Base-by-base conservation (phyloP, 2,888 invertebrate species). In the Stenolophus ochropezus region DNA sequence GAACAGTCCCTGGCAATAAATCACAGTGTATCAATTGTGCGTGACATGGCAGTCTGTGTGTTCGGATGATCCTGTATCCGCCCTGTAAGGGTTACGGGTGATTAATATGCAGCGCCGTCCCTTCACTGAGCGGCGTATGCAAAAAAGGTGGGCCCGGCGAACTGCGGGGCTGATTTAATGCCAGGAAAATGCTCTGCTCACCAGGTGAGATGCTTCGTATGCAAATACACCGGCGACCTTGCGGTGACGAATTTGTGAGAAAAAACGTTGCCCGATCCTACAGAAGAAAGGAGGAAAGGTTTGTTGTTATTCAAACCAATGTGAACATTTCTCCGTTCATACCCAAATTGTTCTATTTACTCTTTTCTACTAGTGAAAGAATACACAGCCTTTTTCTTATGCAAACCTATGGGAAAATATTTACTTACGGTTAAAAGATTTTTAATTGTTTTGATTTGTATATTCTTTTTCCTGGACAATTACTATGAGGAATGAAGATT, bases 11-110 rank as follows among this genome's bases (percentile, higher is more conserved):
- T 42, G 1, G 8, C 33, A 42, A 42, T 42, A 42, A 42, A 42
- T 42, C 33, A 42, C 33, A 1, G 33, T 42, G 33, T 42, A 61
- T 61, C 61, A 61, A 61, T 61, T 61, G 61, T 61, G 61, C 23
- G 61, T n/a, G 61, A 25, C 61, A 61, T 56, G 23, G 23, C 65
- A 27, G 16, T 69, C 65, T 42, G 33, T 42, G 33, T 42, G 65
- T 42, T 56, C 65, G 65, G 65, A 69, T 69, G 65, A 69, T 69
- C 65, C 65, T 69, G 65, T 69, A 69, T 69, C 65, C 65, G 65
- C 65, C 65, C 65, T 23, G 61, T 18, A 69, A 69, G 65, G 65
- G 65, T 69, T 69, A 69, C 65, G 14, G 3, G 33, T 69, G 65
- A 69, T 69, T 69, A 69, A 69, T 69, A 69, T 69, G 65, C 65